Evolutionary conservation across 2,113 vertebrate genomes (phyloP).

Genomic region (Callionymus lyra): DNA sequence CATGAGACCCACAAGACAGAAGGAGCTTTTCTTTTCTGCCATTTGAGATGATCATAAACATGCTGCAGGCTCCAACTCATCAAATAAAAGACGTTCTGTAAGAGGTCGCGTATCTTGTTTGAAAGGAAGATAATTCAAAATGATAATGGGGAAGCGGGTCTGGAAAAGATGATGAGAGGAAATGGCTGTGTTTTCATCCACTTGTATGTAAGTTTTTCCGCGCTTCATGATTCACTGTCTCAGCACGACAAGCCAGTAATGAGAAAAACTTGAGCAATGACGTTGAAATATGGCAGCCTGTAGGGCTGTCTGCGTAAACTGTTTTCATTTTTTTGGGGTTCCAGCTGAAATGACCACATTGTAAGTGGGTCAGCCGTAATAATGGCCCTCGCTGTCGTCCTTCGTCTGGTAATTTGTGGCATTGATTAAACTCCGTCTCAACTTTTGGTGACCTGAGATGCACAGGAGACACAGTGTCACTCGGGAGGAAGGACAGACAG

Average conservation of each 20-base stretch:
- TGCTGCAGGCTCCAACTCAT: no score
- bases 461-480: conserved; percentile 52
- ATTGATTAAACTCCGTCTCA: conserved; percentile 62
- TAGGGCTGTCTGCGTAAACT: conserved; percentile 13
- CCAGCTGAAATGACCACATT: conserved; percentile 21
- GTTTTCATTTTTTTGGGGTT: conserved; percentile 8
- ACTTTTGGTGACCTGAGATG: conserved; percentile 54
- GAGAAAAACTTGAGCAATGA: conserved; percentile 37
- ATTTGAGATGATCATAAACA: no score
- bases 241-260: conserved; percentile 23
- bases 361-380: conserved; percentile 52
- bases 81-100: no score
- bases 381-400: conserved; percentile 35
- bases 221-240: conserved; percentile 6
- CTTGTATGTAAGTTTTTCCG: conserved; percentile 14
- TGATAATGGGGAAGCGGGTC: no score
- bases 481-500: conserved; percentile 33
- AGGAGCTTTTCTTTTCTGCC: no score
- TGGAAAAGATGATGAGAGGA: no score
- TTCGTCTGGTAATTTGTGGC: conserved; percentile 44
- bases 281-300: conserved; percentile 14
- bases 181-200: no score
- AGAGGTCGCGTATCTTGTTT: no score
- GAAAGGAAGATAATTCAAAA: no score
- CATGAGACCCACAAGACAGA: no score